These are phyloP conservation scores for Drosophila anomelani DNA, from an alignment of 2,888 invertebrate species.

Conservation along the genomic window DNA sequence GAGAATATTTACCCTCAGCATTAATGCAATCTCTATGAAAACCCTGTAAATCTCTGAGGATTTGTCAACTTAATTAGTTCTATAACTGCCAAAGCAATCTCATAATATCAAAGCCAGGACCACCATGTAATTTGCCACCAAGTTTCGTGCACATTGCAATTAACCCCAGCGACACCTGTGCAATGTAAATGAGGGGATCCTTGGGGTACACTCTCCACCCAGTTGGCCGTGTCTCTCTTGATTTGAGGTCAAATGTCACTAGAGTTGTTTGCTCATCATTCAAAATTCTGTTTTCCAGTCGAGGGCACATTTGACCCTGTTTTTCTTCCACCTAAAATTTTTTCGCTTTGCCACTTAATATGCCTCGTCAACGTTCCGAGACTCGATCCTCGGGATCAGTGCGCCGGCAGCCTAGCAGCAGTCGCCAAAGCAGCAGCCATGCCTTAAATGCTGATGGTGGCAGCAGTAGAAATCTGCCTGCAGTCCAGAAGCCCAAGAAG, in stretches of 20 bases:
- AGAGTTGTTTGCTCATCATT: conserved; percentile 4
- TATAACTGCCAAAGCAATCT: not conserved
- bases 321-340: not conserved
- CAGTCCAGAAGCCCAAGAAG: conserved; percentile 56
- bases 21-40: not conserved
- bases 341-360: conserved; percentile 22
- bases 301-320: not conserved
- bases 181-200: conserved; percentile 4
- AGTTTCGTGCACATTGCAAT: conserved; percentile 9
- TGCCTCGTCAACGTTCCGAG: conserved; percentile 65
- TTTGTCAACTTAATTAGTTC: not conserved
- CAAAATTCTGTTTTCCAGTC: conserved; percentile 22
- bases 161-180: not conserved
- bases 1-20: not conserved
- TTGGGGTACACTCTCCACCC: not conserved
- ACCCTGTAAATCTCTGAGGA: not conserved
- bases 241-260: not conserved
- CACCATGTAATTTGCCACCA: not conserved
- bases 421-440: conserved; percentile 26
- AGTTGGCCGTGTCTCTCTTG: conserved; percentile 12
- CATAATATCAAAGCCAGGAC: not conserved
- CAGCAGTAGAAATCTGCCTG: conserved; percentile 39
- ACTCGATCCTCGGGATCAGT: conserved; percentile 24
- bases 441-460: conserved; percentile 8
- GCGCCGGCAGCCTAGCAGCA: conserved; percentile 15